Evolutionary conservation across 1,140 invertebrate species (phyloP).

Genomic region (Spodoptera frugiperda): DNA sequence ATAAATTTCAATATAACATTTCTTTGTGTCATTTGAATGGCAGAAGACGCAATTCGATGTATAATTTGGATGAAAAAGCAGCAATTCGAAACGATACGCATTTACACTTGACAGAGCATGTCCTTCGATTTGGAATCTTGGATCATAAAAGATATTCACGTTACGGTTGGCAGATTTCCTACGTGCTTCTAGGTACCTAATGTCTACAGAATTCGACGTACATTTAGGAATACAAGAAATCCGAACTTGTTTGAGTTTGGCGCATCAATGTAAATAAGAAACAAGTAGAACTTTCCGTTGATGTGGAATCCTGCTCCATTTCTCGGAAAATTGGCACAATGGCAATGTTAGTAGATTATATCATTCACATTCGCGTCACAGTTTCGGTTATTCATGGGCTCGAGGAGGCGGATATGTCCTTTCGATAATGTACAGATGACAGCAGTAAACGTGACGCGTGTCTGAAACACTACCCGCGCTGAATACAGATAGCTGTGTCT

Average conservation of each 20-base stretch:
- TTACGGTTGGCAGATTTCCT: slow-evolving; percentile 40
- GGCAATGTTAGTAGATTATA: slow-evolving; percentile 1
- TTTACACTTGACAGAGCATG: slow-evolving; percentile 33
- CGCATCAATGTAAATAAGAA: slow-evolving; percentile 18
- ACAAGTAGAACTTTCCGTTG: slow-evolving; percentile 7
- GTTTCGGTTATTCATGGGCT: slow-evolving; percentile 12
- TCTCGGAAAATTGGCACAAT: slow-evolving; percentile 10
- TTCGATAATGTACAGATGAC: slow-evolving; percentile 38
- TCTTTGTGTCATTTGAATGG: not conserved
- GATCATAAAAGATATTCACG: slow-evolving; percentile 42
- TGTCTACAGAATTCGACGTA: not conserved
- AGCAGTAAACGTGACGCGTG: slow-evolving; percentile 35
- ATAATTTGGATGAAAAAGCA: slow-evolving; percentile 27
- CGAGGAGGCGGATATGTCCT: slow-evolving; percentile 33
- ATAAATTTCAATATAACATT: not conserved
- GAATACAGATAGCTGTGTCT: slow-evolving; percentile 56
- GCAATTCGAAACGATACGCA: slow-evolving; percentile 23
- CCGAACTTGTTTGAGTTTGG: slow-evolving; percentile 7
- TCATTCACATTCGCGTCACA: slow-evolving; percentile 18
- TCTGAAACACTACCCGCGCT: slow-evolving; percentile 47
- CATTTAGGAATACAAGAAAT: not conserved
- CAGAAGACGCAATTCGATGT: not conserved
- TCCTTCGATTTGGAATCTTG: slow-evolving; percentile 34
- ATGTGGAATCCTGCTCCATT: not conserved
- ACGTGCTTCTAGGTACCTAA: slow-evolving; percentile 26